Percentiles rank a stretch among this genome's conserved stretches.
Evolutionary conservation across 2,797 vertebrate genomes (phyloP).

Genomic region (Helostoma temminkii): DNA sequence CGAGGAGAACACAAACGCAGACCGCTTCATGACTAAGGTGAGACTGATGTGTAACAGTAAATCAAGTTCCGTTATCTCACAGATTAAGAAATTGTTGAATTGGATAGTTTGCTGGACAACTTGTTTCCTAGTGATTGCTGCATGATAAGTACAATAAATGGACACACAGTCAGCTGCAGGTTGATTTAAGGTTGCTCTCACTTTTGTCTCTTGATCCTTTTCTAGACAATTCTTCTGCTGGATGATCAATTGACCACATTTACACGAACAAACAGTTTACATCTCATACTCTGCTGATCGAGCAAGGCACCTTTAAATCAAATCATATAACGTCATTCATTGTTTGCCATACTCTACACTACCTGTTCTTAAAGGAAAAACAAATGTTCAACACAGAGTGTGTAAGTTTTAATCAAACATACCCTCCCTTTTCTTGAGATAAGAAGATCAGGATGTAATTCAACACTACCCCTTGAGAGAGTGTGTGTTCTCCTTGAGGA

Average conservation of each 20-base stretch:
- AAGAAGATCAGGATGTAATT: conserved; percentile 75
- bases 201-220: conserved; percentile 4
- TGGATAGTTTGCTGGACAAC: neutral
- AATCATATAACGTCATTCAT: conserved; percentile 34
- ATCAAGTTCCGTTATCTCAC: neutral
- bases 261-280: conserved; percentile 3
- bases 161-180: neutral
- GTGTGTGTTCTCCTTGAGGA: conserved; percentile 53
- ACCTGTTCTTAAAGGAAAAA: conserved; percentile 43
- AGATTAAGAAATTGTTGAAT: neutral
- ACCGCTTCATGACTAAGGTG: conserved; percentile 98
- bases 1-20: conserved; percentile 95
- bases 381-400: conserved; percentile 56
- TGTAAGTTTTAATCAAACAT: conserved; percentile 65
- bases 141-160: conserved; percentile 8
- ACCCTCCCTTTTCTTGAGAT: conserved; percentile 59
- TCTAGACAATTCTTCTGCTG: conserved; percentile 16
- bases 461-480: conserved; percentile 68
- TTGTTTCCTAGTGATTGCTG: conserved; percentile 6
- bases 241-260: conserved; percentile 45
- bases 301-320: conserved; percentile 21
- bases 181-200: conserved; percentile 41
- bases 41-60: conserved; percentile 48
- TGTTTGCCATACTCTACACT: conserved; percentile 35
- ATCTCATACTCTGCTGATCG: conserved; percentile 4